These are phyloP conservation scores for Eidolon dupreanum DNA, from an alignment of 2,797 vertebrate genomes.

Conservation along the genomic window DNA sequence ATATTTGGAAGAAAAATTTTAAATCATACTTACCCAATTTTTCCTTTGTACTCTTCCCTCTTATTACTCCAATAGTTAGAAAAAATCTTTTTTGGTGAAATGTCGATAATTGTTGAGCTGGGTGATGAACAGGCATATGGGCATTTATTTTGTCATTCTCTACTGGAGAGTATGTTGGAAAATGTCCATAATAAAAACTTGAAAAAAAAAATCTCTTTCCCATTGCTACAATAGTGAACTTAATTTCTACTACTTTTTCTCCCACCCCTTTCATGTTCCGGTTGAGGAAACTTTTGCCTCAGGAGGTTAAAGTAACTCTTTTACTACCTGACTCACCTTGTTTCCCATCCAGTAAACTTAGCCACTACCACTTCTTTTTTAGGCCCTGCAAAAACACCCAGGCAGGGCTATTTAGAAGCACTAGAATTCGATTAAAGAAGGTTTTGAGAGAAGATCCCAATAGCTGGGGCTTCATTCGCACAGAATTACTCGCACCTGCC, in stretches of 20 bases:
- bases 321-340: not conserved
- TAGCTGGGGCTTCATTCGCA: not conserved
- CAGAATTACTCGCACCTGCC: not conserved
- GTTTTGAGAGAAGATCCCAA: not conserved
- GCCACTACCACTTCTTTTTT: not conserved
- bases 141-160: not conserved
- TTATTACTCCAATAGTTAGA: not conserved
- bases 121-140: not conserved
- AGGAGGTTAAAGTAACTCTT: not conserved
- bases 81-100: slow-evolving; percentile 31
- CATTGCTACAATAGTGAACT: not conserved
- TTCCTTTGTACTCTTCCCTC: not conserved
- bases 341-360: not conserved
- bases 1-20: not conserved
- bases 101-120: not conserved
- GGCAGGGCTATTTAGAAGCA: not conserved
- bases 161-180: not conserved
- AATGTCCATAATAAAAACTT: not conserved
- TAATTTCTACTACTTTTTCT: not conserved
- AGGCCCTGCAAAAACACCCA: not conserved
- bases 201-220: not conserved
- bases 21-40: not conserved
- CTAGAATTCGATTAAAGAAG: not conserved
- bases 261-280: not conserved
- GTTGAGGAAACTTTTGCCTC: not conserved